A percentile compares a stretch with the other conserved stretches of the same genome.
Evolutionary conservation across 2,113 vertebrate genomes (phyloP).

Genomic region (human): DNA sequence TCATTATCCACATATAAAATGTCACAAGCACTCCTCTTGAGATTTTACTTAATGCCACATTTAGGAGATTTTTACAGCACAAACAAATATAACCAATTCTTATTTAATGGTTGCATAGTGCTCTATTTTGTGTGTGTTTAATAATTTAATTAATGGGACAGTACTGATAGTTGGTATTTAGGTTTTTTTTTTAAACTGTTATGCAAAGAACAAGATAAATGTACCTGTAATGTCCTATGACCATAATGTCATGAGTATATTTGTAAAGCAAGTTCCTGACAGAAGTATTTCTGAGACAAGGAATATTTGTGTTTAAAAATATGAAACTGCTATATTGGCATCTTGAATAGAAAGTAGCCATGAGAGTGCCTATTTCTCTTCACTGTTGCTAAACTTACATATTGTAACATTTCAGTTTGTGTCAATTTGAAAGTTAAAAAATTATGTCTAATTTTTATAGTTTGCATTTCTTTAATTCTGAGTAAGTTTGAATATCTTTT

Average conservation of each 20-base stretch:
- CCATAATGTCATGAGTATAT: background rate
- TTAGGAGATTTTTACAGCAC: background rate
- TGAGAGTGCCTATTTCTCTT: background rate
- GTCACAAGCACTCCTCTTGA: background rate
- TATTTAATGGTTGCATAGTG: background rate
- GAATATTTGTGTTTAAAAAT: slow-evolving; percentile 13
- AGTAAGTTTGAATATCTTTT: background rate
- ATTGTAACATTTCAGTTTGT: slow-evolving; percentile 19
- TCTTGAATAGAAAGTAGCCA: background rate
- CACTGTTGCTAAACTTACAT: background rate
- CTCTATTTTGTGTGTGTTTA: background rate
- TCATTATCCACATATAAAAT: background rate
- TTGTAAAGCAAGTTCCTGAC: background rate
- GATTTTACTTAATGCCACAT: background rate
- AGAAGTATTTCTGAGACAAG: background rate
- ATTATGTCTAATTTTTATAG: background rate
- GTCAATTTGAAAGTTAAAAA: slow-evolving; percentile 22
- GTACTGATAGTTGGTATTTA: background rate
- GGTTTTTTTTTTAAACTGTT: slow-evolving; percentile 36
- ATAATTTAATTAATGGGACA: background rate
- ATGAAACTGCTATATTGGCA: background rate
- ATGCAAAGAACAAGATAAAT: background rate
- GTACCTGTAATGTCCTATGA: background rate
- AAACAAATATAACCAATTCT: background rate
- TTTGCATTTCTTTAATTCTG: background rate